Evolutionary conservation across 2,888 invertebrate species (phyloP).

Genomic region (Elgonia sp.): DNA sequence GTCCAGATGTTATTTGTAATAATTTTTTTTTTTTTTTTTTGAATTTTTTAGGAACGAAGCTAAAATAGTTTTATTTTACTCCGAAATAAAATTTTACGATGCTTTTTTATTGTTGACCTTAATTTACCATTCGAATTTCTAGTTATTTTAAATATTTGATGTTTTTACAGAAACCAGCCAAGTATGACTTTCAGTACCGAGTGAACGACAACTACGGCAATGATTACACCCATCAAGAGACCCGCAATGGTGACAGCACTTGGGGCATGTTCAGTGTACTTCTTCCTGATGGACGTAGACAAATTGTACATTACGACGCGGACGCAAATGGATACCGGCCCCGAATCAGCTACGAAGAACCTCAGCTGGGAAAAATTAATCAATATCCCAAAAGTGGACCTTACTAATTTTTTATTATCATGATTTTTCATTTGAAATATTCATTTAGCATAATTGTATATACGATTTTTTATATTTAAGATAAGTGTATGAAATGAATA

Average conservation of each 20-base stretch:
- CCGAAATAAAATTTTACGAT: too few species aligned
- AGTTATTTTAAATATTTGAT: neutral
- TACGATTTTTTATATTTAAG: conserved; percentile 34
- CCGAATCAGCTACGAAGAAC: conserved; percentile 90
- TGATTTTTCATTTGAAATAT: neutral
- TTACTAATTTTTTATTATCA: conserved; percentile 71
- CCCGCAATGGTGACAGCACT: conserved; percentile 85
- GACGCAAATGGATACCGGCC: conserved; percentile 91
- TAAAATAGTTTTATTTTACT: too few species aligned
- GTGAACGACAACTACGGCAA: conserved; percentile 86
- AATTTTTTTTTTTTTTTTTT: too few species aligned
- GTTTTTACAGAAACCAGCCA: conserved; percentile 82
- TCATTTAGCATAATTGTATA: conserved; percentile 32
- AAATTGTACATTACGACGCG: conserved; percentile 91
- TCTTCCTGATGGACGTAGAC: conserved; percentile 86
- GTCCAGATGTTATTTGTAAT: too few species aligned
- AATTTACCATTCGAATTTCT: neutral
- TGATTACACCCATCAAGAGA: conserved; percentile 86
- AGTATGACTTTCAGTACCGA: conserved; percentile 85
- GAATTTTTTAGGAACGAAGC: too few species aligned
- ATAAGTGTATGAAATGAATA: conserved; percentile 10
- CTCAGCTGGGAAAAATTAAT: conserved; percentile 74
- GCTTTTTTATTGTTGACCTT: neutral
- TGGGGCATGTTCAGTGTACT: conserved; percentile 86
- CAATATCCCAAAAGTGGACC: conserved; percentile 81